These are phyloP conservation scores for Homarus gammarus DNA, from an alignment of 2,888 invertebrate genomes.

Conservation along the genomic window DNA sequence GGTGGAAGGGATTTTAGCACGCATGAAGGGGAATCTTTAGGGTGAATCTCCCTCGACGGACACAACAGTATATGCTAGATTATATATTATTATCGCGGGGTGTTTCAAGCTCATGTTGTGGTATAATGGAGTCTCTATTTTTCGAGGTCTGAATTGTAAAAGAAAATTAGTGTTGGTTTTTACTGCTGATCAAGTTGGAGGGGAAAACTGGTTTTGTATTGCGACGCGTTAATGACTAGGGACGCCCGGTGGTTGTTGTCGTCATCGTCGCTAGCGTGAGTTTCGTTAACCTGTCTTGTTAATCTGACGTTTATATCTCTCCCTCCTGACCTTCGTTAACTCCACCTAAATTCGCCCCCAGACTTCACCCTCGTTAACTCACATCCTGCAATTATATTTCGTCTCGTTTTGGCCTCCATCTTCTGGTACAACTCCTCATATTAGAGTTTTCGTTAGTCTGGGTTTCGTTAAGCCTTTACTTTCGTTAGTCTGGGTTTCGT, in stretches of 20 bases:
- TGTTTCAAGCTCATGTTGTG: slow-evolving; percentile 32
- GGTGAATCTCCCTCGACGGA: slow-evolving; percentile 4
- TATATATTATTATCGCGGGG: slow-evolving; percentile 34
- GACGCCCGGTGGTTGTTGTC: too few relatives aligned
- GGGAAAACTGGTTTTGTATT: slow-evolving; percentile 10
- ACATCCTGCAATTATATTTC: slow-evolving; percentile 17
- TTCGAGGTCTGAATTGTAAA: background rate
- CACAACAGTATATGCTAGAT: slow-evolving; percentile 19
- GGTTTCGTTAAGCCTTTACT: too few relatives aligned
- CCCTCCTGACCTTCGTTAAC: slow-evolving; percentile 45
- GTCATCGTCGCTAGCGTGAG: slow-evolving; percentile 36
- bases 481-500: too few relatives aligned
- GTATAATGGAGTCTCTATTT: slow-evolving; percentile 27
- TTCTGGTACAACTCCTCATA: background rate
- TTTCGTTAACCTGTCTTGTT: slow-evolving; percentile 43
- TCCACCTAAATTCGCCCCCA: slow-evolving; percentile 37
- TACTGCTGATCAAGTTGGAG: background rate
- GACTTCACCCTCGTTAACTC: slow-evolving; percentile 25
- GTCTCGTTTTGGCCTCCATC: background rate
- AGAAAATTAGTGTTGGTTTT: background rate
- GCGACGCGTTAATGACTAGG: slow-evolving; percentile 28
- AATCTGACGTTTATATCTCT: slow-evolving; percentile 45
- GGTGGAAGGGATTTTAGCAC: background rate
- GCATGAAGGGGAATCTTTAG: background rate
- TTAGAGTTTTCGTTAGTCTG: too few relatives aligned